Conservation (phyloP, 2,113 vertebrate genomes). For the Morone chrysops region DNA sequence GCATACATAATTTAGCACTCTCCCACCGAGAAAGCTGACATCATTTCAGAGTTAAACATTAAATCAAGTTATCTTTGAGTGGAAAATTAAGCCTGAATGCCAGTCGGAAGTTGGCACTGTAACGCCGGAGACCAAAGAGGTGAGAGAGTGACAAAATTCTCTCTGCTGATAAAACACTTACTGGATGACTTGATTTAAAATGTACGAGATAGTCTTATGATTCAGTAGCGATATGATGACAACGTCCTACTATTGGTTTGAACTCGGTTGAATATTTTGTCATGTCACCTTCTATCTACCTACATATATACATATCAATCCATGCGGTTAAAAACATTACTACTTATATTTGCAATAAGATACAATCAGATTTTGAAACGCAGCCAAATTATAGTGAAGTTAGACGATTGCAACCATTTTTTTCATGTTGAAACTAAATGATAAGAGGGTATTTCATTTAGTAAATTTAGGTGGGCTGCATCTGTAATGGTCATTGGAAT, state of each 20-base stretch:
- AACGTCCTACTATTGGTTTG: neutral
- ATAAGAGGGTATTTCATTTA: neutral
- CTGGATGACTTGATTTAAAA: neutral
- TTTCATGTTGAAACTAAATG: neutral
- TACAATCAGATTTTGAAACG: neutral
- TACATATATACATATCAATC: no score
- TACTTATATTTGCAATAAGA: neutral
- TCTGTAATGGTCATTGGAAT: no score
- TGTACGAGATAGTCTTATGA: neutral
- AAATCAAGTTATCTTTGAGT: conserved; percentile 26
- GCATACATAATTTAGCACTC: conserved; percentile 5
- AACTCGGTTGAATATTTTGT: neutral
- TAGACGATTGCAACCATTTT: no score
- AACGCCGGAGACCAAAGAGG: neutral
- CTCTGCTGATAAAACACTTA: neutral
- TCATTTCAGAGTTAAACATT: conserved; percentile 41
- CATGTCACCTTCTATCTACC: neutral
- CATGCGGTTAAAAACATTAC: neutral
- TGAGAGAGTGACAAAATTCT: neutral
- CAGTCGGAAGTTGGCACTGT: neutral
- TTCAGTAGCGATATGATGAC: neutral
- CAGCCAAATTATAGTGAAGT: neutral
- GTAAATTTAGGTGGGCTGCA: neutral
- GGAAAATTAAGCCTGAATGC: conserved; percentile 16
- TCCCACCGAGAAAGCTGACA: conserved; percentile 19